Base-by-base conservation (phyloP, 2,888 invertebrate species). In the Epirrita christyi region DNA sequence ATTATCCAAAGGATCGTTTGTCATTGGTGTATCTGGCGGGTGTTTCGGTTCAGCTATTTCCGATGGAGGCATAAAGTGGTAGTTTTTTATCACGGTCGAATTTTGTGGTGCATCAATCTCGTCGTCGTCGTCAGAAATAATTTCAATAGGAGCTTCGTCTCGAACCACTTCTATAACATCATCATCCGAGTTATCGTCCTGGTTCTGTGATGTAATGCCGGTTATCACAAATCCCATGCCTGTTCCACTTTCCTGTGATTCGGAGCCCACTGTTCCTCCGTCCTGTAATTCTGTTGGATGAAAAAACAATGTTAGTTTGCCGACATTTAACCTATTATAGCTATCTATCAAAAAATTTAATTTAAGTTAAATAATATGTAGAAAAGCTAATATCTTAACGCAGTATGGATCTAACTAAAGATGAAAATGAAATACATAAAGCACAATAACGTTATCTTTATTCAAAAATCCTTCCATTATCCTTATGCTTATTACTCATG, bases 161-260 rank as follows among this genome's bases (percentile, higher is more conserved):
- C 86, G 76, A 6, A 89, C 84, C 32, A 92, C 89, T 78, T 91
- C 91, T 42, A 91, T 90, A 9, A 90, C 89, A 50, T 90, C 91
- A 72, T 92, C 91, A 56, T 92, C 91, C 1, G 91, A 91, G 21
- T 75, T 74, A 42, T 81, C 77, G 10, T 81, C 81, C 52, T 69
- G 66, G 2, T 42, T 63, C 48, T 75, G 52, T 29, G 55, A 41
- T 42, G 38, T 44, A 38, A 55, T 43, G 9, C 55, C 47, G 8
- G 47, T 55, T 34, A 59, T 55, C 21, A 55, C 41, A 9, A 55
- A 51, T 43, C 27, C 45, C 15, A 45, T 21, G 8, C 14, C 41
- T 41, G 47, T 1, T 5, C 8, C 41, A 11, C 13, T 28, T 0
- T 45, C 44, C 10, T 53, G 34, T 34, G 49, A 36, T 36, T 49